Evolutionary conservation across 2,113 vertebrate species (phyloP).

Genomic region (Syngnathus floridae): DNA sequence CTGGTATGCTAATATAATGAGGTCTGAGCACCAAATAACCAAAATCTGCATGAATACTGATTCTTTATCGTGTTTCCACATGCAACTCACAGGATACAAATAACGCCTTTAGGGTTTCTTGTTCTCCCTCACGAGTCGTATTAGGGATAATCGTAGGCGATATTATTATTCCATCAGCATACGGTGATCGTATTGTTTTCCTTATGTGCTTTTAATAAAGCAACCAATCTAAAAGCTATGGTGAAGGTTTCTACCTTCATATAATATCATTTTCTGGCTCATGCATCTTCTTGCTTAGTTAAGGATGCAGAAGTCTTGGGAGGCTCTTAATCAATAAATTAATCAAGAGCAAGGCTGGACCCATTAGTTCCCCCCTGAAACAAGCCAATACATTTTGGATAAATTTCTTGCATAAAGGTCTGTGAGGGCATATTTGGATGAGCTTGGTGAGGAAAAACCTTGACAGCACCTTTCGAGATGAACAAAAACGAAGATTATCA

Average conservation of each 20-base stretch:
- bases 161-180: constrained; percentile 60
- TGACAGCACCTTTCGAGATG: neutral
- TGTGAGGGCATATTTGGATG: neutral
- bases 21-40: constrained; percentile 55
- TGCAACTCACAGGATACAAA: constrained; percentile 42
- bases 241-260: neutral
- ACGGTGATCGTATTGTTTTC: constrained; percentile 62
- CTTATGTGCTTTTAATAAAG: constrained; percentile 54
- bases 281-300: neutral
- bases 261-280: neutral
- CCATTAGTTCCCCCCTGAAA: neutral
- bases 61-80: constrained; percentile 36
- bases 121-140: constrained; percentile 48
- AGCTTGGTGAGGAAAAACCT: neutral
- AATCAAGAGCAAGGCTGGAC: neutral
- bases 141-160: constrained; percentile 56
- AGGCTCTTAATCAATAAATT: constrained; percentile 1
- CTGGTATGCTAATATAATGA: constrained; percentile 66
- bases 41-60: constrained; percentile 57
- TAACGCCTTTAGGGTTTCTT: constrained; percentile 29
- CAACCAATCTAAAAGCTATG: constrained; percentile 46
- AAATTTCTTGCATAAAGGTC: neutral
- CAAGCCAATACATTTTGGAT: neutral
- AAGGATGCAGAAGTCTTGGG: neutral
- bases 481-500: neutral